phyloP scores from a whole-genome alignment of 2,113 vertebrate genomes.

The Nettapus auritus region DNA sequence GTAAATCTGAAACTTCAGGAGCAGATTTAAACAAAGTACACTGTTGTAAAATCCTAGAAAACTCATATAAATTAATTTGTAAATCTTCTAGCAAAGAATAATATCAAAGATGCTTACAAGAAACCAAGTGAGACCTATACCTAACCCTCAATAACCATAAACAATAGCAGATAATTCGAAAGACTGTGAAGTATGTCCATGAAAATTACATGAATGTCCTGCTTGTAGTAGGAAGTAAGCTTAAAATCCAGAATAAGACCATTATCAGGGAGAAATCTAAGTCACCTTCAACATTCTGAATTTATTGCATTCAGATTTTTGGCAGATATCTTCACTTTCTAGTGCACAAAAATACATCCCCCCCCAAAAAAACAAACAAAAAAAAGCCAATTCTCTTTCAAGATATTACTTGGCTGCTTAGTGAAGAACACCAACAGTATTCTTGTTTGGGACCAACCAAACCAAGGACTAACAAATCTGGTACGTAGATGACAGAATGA shows the following conservation, averaged over 20 bases:
- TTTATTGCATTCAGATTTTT: not conserved
- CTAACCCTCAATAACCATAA: not conserved
- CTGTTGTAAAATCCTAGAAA: not conserved
- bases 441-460: not conserved
- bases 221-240: not conserved
- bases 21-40: not conserved
- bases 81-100: not conserved
- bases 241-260: not conserved
- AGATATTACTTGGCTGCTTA: not conserved
- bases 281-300: not conserved
- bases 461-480: not conserved
- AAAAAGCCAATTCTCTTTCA: accelerated
- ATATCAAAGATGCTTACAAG: not conserved
- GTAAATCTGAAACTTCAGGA: not conserved
- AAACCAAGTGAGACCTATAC: not conserved
- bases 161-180: not conserved
- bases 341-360: not conserved
- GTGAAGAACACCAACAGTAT: not conserved
- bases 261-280: not conserved
- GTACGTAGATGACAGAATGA: not conserved
- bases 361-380: not conserved
- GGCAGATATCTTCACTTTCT: not conserved
- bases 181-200: not conserved
- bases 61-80: not conserved
- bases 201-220: not conserved